Percentiles rank a stretch among this genome's conserved stretches.
Evolutionary conservation across 2,888 invertebrate species (phyloP).

Genomic region (Drosophila robusta): DNA sequence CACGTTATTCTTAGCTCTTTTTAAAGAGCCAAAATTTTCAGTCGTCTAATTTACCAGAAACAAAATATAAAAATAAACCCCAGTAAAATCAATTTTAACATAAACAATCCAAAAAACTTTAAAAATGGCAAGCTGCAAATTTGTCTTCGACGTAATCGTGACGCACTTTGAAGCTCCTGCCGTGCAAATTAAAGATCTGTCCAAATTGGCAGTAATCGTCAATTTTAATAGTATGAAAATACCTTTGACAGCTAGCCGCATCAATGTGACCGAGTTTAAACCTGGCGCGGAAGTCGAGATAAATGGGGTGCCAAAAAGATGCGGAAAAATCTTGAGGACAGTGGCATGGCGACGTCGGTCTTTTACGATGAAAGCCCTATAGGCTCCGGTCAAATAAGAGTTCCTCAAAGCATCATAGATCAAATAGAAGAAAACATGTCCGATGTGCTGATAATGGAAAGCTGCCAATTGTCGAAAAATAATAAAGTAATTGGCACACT

Average conservation of each 20-base stretch:
- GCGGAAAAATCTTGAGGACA: slow-evolving; percentile 48
- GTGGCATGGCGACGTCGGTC: slow-evolving; percentile 69
- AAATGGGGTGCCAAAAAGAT: slow-evolving; percentile 53
- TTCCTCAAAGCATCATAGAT: slow-evolving; percentile 63
- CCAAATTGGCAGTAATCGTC: slow-evolving; percentile 49
- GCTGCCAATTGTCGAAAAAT: slow-evolving; percentile 48
- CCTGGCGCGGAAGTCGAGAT: slow-evolving; percentile 62
- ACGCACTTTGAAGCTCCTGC: slow-evolving; percentile 57
- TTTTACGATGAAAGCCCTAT: slow-evolving; percentile 47
- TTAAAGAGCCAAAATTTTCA: slow-evolving; percentile 2
- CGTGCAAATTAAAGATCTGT: slow-evolving; percentile 37
- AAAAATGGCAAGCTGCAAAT: slow-evolving; percentile 35
- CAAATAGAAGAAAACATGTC: slow-evolving; percentile 49
- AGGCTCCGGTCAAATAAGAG: slow-evolving; percentile 61
- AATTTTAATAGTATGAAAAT: slow-evolving; percentile 56
- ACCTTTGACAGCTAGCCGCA: slow-evolving; percentile 69
- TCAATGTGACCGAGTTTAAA: slow-evolving; percentile 80
- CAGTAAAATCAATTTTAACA: neutral
- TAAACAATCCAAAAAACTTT: neutral
- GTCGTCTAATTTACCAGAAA: neutral
- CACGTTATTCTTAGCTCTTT: neutral
- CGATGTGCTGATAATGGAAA: slow-evolving; percentile 63
- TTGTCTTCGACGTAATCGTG: slow-evolving; percentile 72
- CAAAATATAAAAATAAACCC: neutral
- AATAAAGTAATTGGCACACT: slow-evolving; percentile 49